phyloP scores from a whole-genome alignment of 1,140 invertebrate species.

The Nylanderia fulva region DNA sequence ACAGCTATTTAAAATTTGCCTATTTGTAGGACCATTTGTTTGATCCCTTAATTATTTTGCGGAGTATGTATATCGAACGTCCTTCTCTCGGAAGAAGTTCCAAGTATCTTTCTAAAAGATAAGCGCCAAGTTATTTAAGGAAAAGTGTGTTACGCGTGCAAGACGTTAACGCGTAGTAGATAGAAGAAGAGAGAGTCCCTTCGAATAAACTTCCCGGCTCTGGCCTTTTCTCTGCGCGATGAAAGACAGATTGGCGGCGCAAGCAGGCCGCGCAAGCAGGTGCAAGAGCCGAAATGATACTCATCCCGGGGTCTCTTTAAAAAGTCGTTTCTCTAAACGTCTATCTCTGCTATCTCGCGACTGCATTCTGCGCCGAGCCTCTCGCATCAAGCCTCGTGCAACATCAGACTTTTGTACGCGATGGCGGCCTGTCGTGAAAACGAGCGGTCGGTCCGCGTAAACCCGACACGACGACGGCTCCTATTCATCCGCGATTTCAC shows the following conservation, averaged over 20 bases:
- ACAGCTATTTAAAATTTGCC: too few relatives aligned
- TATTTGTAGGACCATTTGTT: too few relatives aligned
- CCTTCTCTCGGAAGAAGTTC: not conserved
- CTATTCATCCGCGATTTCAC: slow-evolving; percentile 71
- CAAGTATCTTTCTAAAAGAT: not conserved
- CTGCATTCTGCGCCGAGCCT: slow-evolving; percentile 27
- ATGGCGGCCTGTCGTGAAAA: slow-evolving; percentile 63
- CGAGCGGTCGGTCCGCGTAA: slow-evolving; percentile 60
- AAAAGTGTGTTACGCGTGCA: slow-evolving; percentile 26
- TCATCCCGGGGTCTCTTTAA: slow-evolving; percentile 69
- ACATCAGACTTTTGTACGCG: slow-evolving; percentile 65
- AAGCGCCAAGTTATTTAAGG: not conserved
- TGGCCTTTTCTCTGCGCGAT: slow-evolving; percentile 20
- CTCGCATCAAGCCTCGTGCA: not conserved
- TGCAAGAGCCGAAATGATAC: slow-evolving; percentile 67
- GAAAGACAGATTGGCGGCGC: slow-evolving; percentile 52
- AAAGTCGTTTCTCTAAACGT: slow-evolving; percentile 70
- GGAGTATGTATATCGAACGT: too few relatives aligned
- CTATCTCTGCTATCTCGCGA: slow-evolving; percentile 59
- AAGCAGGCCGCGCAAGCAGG: slow-evolving; percentile 55
- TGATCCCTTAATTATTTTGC: too few relatives aligned
- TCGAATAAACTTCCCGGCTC: slow-evolving; percentile 16
- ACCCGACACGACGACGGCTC: slow-evolving; percentile 61
- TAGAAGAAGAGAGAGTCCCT: slow-evolving; percentile 2
- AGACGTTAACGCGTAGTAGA: slow-evolving; percentile 39